Evolutionary conservation across 2,113 vertebrate species (phyloP).

Genomic region (Ptilorrhoa leucosticta): DNA sequence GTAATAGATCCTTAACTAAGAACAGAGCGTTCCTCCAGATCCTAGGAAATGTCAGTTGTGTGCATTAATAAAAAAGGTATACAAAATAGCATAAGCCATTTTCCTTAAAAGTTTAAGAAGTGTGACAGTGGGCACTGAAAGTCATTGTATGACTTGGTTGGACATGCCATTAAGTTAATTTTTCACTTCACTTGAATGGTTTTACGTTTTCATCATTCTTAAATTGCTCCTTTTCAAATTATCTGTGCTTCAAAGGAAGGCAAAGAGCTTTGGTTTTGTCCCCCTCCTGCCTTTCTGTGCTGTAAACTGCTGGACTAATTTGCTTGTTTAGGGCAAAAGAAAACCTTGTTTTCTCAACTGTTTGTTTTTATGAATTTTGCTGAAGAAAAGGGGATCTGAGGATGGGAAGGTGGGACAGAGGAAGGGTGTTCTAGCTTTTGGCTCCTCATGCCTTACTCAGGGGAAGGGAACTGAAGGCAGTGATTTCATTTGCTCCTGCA

Average conservation of each 20-base stretch:
- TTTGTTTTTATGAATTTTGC: not conserved
- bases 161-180: not conserved
- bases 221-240: not conserved
- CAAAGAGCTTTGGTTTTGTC: not conserved
- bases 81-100: not conserved
- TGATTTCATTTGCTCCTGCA: not conserved
- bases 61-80: not conserved
- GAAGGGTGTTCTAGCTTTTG: not conserved
- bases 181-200: conserved; percentile 7
- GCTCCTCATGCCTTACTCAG: not conserved
- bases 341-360: not conserved
- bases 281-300: not conserved
- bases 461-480: not conserved
- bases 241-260: not conserved
- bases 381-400: fast-evolving
- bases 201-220: not conserved
- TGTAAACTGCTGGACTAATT: not conserved
- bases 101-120: not conserved
- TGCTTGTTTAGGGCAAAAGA: not conserved
- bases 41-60: not conserved
- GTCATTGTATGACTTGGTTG: not conserved
- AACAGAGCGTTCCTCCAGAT: not conserved
- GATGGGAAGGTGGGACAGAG: not conserved
- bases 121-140: not conserved
- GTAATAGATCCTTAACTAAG: not conserved